Evolutionary conservation across 2,797 vertebrate species (phyloP).

Genomic region (Picus viridis): DNA sequence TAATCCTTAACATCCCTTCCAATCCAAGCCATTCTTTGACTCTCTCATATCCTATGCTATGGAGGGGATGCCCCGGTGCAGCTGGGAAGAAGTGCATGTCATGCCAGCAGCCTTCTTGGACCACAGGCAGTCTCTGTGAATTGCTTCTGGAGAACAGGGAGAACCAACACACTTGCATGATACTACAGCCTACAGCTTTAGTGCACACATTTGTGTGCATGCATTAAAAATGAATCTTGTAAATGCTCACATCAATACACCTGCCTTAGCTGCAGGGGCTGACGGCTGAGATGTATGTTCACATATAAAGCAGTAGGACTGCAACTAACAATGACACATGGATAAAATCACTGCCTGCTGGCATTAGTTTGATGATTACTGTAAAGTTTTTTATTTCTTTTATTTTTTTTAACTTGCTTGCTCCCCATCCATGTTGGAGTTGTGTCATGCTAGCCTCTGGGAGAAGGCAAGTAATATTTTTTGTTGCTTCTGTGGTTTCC

Average conservation of each 20-base stretch:
- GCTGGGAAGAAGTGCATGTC: not conserved
- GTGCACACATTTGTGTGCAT: too few relatives aligned
- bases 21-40: not conserved
- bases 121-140: not conserved
- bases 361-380: constrained; percentile 15
- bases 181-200: not conserved
- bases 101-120: not conserved
- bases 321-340: not conserved
- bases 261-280: not conserved
- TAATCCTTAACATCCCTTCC: not conserved
- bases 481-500: constrained; percentile 30
- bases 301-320: constrained; percentile 8
- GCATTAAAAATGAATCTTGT: not conserved
- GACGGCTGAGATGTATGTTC: not conserved
- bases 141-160: not conserved
- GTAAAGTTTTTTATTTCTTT: not conserved
- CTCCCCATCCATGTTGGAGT: not conserved
- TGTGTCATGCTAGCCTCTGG: not conserved
- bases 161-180: not conserved
- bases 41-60: not conserved
- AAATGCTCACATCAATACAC: not conserved
- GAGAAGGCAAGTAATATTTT: constrained; percentile 2
- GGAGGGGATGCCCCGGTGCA: not conserved
- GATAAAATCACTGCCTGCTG: constrained; percentile 31
- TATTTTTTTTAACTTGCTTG: not conserved